These are phyloP conservation scores for Trichomycterus rosablanca DNA, from an alignment of 2,113 vertebrate genomes.

Conservation along the genomic window DNA sequence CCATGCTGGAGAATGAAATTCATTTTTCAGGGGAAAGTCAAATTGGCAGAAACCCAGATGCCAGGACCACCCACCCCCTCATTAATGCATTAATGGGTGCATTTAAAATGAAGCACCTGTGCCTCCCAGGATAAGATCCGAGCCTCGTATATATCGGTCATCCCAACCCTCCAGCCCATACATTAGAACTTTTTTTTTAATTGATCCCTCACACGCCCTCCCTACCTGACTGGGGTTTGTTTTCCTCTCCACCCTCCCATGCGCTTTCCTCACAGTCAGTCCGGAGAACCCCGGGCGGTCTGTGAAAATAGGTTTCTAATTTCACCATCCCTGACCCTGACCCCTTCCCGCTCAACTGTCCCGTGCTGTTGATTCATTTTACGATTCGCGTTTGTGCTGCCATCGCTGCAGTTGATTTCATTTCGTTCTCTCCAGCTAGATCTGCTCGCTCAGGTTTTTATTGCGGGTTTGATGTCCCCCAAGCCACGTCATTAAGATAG, in stretches of 20 bases:
- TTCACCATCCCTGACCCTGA: constrained; percentile 28
- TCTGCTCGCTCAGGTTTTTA: constrained; percentile 5
- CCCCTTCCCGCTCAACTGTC: constrained; percentile 48
- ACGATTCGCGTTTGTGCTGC: constrained; percentile 22
- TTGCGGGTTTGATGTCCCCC: constrained; percentile 6
- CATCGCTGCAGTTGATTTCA: constrained; percentile 37
- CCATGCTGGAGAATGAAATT: constrained; percentile 46
- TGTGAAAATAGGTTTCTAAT: constrained; percentile 58
- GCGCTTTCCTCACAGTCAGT: constrained; percentile 28
- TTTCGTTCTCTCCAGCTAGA: background rate
- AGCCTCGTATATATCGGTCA: constrained; percentile 48
- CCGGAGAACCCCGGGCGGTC: constrained; percentile 42
- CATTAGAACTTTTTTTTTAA: constrained; percentile 48
- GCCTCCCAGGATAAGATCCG: constrained; percentile 52
- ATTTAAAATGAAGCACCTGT: constrained; percentile 62
- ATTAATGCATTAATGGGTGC: constrained; percentile 55
- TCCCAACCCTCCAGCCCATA: constrained; percentile 40
- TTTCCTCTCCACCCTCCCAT: no score
- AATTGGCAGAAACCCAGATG: constrained; percentile 37
- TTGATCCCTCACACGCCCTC: constrained; percentile 49
- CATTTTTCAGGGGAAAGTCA: constrained; percentile 50
- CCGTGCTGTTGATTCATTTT: constrained; percentile 55
- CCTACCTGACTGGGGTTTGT: constrained; percentile 29
- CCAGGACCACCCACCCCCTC: constrained; percentile 33
- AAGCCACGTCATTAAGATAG: constrained; percentile 11